These are phyloP conservation scores for Tinamus guttatus DNA, from an alignment of 2,113 vertebrate species.

Conservation along the genomic window DNA sequence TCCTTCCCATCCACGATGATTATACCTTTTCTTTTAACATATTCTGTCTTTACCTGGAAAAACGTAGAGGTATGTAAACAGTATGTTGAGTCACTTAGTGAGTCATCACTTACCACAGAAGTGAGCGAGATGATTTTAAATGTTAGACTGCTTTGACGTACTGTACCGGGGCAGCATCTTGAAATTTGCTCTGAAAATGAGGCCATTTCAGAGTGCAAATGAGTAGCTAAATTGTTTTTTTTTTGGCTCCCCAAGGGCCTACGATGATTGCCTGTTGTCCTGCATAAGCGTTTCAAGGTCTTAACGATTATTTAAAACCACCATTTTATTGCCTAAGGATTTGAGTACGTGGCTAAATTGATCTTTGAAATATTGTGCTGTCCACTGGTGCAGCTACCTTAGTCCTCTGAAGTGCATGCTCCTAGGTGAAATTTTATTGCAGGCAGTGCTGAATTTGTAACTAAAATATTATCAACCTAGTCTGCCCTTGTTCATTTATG, in stretches of 20 bases:
- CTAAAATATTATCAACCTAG: background rate
- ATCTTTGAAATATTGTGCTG: background rate
- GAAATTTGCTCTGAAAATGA: background rate
- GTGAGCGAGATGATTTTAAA: background rate
- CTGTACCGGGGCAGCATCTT: background rate
- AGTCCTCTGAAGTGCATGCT: background rate
- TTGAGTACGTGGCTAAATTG: background rate
- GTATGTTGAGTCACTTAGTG: background rate
- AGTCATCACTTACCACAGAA: background rate
- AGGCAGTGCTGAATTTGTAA: background rate
- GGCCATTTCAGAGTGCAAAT: background rate
- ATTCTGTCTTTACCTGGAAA: constrained; percentile 82
- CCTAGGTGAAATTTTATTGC: background rate
- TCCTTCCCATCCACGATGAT: constrained; percentile 80
- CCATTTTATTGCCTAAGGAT: background rate
- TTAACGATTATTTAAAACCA: background rate
- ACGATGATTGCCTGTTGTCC: background rate
- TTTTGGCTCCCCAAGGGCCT: background rate
- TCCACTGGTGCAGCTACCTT: background rate
- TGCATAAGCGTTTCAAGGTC: background rate
- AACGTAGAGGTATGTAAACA: background rate
- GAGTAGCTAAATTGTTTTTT: background rate
- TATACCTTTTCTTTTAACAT: constrained; percentile 80
- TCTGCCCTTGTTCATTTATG: background rate
- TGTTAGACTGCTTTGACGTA: background rate